Base-by-base conservation (phyloP, 2,113 vertebrate species). In the Cololabis saira region DNA sequence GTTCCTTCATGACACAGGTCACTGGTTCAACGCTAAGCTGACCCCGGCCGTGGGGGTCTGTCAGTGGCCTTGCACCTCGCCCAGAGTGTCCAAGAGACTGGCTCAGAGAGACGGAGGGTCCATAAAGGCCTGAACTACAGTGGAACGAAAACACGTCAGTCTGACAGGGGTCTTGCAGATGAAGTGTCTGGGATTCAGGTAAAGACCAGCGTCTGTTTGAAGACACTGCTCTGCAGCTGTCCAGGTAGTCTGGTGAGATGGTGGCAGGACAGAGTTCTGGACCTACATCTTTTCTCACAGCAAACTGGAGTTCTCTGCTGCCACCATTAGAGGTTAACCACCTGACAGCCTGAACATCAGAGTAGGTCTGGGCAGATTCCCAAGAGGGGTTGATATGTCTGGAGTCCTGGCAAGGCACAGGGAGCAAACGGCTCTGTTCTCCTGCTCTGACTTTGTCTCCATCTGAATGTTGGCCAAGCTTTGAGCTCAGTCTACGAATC, bases 271-370 rank as follows among this genome's bases (percentile, higher is more conserved):
- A 11, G 33, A 3, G 33, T 11, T 37, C 33, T 37, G 33, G 33
- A 37, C 33, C 33, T 1, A 9, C 33, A 11, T 83, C 75, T 80
- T 86, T 86, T 58, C 81, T 75, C 12, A 63, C 58, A 12, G 75
- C 83, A 44, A 76, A n/a, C 44, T 65, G 70, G 3, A 76, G 63
- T 14, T 78, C 53, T 59, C 59, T 62, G 12, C 48, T 41, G 41
- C 45, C 71, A 19, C 53, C 24, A 42, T 43, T 22, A 16, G 75
- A 78, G 9, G 40, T 57, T 24, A 53, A 33, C 59, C 21, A 50
- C n/a, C n/a, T 44, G 3, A 16, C 3, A 12, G 43, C 17, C 24
- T 63, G 18, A 16, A 40, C 19, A 21, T 62, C 48, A 48, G 17
- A 52, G 5, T 48, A n/a, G 8, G 33, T 37, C 33, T 11, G 33